Base-by-base conservation (phyloP, 2,113 vertebrate species). In the Spermophilus dauricus region DNA sequence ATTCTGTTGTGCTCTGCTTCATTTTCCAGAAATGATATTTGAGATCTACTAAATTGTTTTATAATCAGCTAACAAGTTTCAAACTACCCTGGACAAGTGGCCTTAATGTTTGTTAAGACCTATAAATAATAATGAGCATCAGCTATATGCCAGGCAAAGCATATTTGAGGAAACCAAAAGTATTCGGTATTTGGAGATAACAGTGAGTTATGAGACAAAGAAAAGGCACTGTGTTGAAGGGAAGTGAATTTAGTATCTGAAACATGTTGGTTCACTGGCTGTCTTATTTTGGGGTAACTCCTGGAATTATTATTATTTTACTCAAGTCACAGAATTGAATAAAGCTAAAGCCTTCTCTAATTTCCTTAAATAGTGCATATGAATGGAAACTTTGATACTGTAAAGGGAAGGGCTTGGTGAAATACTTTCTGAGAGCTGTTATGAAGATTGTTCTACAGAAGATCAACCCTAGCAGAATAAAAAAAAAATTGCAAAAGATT, bases 401-500 rank as follows among this genome's bases (percentile, higher is more conserved):
- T 70, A 58, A 92, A 34, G 34, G 45, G 58, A 94, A 81, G 20
- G 61, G 22, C 30, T 42, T 80, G 37, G 24, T 5, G 22, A 87
- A 26, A 30, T 67, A 10, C 45, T 84, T 82, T 78, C 53, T 91
- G 48, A 89, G 48, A 83, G 11, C 18, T 76, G 5, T 65, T 48
- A 13, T 80, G 20, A 76, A 78, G 63, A 70, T 56, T 77, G 4
- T 86, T 81, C 76, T 77, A 51, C 30, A 86, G 73, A 58, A 30
- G 18, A 32, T 63, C 83, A 73, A 42, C 51, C 20, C 18, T 56
- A 34, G 48, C 4, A 51, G 32, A 90, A 80, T 77, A 72, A 86
- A 77, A 76, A 86, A 77, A 61, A 24, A 81, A 86, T 63, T 83
- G 67, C 39, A 87, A 88, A 96, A 92, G 26, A 48, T 77, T 78